These are phyloP conservation scores for Molossus molossus DNA, from an alignment of 2,797 vertebrate species.

Conservation along the genomic window DNA sequence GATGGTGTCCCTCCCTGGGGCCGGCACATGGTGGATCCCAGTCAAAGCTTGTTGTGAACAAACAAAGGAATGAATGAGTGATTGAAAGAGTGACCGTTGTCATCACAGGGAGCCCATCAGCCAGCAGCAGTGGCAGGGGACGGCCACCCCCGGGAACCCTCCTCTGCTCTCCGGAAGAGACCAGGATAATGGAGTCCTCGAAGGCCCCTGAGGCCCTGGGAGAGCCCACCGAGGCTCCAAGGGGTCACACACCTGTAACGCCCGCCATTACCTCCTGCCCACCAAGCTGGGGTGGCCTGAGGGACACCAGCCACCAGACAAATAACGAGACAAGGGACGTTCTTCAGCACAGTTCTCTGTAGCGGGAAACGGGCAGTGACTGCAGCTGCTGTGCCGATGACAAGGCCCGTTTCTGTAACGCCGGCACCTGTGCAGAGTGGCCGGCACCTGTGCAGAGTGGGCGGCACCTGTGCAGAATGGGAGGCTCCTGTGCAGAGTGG, in stretches of 20 bases:
- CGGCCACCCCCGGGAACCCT: fast-evolving
- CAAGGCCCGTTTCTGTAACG: fast-evolving
- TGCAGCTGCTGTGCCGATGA: fast-evolving
- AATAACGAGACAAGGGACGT: not conserved
- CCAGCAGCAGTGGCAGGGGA: not conserved
- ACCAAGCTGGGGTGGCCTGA: not conserved
- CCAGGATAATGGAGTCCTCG: fast-evolving
- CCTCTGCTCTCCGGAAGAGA: not conserved
- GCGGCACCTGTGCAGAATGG: no score
- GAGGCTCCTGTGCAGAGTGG: no score
- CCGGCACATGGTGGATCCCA: not conserved
- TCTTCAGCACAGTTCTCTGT: not conserved
- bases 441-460: no score
- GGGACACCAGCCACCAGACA: not conserved
- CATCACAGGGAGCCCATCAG: fast-evolving
- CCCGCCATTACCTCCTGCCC: not conserved
- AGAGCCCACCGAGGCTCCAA: not conserved
- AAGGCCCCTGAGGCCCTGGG: no score
- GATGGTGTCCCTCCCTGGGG: not conserved
- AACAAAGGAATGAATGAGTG: fast-evolving
- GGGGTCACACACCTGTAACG: not conserved
- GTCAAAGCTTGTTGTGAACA: not conserved
- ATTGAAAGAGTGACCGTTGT: not conserved
- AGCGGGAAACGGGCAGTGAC: not conserved
- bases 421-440: fast-evolving